A percentile compares a stretch with the other conserved stretches of the same genome.
Conservation (phyloP, 1,140 invertebrate species). For the Planococcus citri region DNA sequence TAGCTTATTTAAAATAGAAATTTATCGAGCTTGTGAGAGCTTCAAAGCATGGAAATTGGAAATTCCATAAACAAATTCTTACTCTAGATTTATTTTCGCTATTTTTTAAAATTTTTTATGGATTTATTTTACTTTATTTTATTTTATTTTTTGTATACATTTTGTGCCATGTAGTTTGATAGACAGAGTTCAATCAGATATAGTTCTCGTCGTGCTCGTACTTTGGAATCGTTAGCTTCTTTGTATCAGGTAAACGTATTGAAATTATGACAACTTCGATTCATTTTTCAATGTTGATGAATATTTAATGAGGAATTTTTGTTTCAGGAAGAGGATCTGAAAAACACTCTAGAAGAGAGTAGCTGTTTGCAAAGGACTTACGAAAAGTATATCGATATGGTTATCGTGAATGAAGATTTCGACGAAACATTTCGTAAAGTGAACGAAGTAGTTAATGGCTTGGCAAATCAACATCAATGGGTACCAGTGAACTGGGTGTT, state of each 20-base stretch:
- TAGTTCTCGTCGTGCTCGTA: conserved; percentile 80
- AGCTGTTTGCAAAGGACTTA: conserved; percentile 80
- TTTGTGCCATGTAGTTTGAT: conserved; percentile 60
- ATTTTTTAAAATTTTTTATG: too few species aligned
- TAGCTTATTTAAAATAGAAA: too few species aligned
- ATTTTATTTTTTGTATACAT: not conserved
- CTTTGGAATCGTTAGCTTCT: conserved; percentile 84
- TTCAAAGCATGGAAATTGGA: too few species aligned
- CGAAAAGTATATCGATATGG: conserved; percentile 89
- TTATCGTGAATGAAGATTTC: conserved; percentile 89
- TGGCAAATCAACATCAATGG: conserved; percentile 93
- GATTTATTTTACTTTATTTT: not conserved
- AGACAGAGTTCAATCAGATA: conserved; percentile 85
- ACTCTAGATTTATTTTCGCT: too few species aligned
- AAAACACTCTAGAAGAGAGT: conserved; percentile 83
- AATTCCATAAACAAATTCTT: too few species aligned
- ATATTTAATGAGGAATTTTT: not conserved
- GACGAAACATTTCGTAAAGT: conserved; percentile 86
- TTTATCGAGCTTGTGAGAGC: too few species aligned
- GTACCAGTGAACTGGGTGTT: conserved; percentile 98
- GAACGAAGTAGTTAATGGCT: conserved; percentile 73
- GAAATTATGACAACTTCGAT: too few species aligned
- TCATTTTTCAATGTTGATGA: too few species aligned
- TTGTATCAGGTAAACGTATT: conserved; percentile 91
- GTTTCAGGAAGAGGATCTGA: conserved; percentile 91